Conservation (phyloP, 2,113 vertebrate genomes). For the Periophthalmus modestus region DNA sequence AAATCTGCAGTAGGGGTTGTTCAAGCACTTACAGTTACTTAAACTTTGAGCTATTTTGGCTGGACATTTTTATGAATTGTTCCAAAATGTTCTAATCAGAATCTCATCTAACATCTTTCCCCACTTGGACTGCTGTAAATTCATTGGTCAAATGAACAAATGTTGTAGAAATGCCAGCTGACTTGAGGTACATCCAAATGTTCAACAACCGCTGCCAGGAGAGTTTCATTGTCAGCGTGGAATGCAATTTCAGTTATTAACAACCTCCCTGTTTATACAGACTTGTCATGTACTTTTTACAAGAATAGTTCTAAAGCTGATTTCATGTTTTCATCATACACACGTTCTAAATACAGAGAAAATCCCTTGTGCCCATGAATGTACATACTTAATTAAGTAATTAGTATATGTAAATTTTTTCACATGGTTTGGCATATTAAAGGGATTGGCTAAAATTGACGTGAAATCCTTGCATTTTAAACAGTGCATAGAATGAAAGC, state of each 20-base stretch:
- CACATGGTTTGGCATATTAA: slow-evolving; percentile 1
- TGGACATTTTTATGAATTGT: background rate
- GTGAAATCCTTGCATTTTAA: background rate
- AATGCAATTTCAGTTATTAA: background rate
- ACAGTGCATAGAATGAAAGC: background rate
- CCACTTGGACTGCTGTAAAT: background rate
- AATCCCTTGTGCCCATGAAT: background rate
- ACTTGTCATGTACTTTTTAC: background rate
- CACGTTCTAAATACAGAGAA: background rate
- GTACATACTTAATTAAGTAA: background rate
- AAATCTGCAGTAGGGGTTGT: background rate
- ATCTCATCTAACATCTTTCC: background rate
- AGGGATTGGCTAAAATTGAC: background rate
- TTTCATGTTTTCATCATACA: slow-evolving; percentile 5
- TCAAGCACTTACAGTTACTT: background rate
- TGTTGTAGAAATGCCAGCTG: background rate
- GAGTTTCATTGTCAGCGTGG: background rate
- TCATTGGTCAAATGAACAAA: background rate
- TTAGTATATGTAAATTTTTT: slow-evolving; percentile 2
- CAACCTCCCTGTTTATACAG: background rate
- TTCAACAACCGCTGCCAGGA: background rate
- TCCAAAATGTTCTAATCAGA: background rate
- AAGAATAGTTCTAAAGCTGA: background rate
- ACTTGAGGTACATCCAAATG: background rate
- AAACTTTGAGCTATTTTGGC: background rate